Percentiles rank a stretch among this genome's conserved stretches.
Evolutionary conservation across 2,113 vertebrate genomes (phyloP).

Genomic region (Prinia subflava): DNA sequence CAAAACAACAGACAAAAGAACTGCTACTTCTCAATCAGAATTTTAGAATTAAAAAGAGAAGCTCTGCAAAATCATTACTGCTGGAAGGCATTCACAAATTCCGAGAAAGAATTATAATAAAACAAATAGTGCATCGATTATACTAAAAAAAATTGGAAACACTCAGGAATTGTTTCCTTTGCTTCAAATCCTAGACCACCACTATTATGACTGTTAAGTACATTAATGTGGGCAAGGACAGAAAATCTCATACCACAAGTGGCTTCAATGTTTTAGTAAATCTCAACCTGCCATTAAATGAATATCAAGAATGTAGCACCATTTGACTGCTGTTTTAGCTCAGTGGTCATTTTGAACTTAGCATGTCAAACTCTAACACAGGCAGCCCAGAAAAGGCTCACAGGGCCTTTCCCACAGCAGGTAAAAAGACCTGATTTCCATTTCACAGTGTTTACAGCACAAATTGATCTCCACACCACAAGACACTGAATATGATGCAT

Average conservation of each 20-base stretch:
- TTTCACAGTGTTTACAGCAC: neutral
- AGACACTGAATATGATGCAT: neutral
- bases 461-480: neutral
- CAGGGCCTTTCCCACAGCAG: neutral
- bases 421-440: neutral
- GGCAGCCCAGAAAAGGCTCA: neutral
- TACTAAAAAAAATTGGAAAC: neutral
- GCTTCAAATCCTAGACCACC: neutral
- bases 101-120: neutral
- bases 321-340: neutral
- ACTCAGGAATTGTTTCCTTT: neutral
- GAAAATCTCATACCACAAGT: neutral
- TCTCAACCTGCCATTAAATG: neutral
- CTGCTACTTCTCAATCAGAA: neutral
- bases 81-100: neutral
- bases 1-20: neutral
- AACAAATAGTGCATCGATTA: neutral
- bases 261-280: neutral
- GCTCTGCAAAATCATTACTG: neutral
- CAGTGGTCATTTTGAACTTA: neutral
- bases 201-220: accelerated
- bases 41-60: neutral
- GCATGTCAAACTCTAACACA: neutral
- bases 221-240: neutral
- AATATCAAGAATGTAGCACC: neutral